Evolutionary conservation across 2,888 invertebrate species (phyloP), one percentile per base, ranked within the genome.

Genomic region (Nebria brevicollis): DNA sequence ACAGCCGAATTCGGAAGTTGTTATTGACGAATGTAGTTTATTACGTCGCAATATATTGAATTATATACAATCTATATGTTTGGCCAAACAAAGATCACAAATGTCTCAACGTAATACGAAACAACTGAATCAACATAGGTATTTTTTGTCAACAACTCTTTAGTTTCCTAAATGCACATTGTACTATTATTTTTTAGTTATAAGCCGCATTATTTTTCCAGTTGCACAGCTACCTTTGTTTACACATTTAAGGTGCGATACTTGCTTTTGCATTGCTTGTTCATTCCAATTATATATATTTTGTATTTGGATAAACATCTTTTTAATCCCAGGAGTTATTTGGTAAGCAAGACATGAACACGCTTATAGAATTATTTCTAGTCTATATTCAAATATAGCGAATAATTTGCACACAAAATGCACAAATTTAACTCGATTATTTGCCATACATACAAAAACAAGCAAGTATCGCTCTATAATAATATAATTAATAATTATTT

Each of bases 1-100:
- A 72, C 41, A 10, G 10, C 11, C 10, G 20, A 77, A 25, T 26
- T 72, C 75, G 43, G 72, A 64, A 64, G 54, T 84, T 66, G 77
- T 85, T 68, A 82, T 85, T 66, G 85, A 85, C 73, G 83, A 83
- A 70, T 83, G 81, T 20, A 84, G 83, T 77, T 66, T 72, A 42
- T 77, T 85, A 42, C 72, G 84, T 8, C 81, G 83, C 54, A 82
- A 83, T 80, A 83, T 85, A 78, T 82, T 84, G 64, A 73, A 83
- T 26, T 82, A 80, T 34, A 79, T 84, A 13, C 82, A 84, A 82
- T 77, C 73, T 74, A 54, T 82, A 64, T 84, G 84, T 66, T 66
- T 75, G 73, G 72, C 82, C 13, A 70, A 80, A 72, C 54, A 25
- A 75, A 25, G 34, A 34, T 20, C 26, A 72, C 54, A 42, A 42